phyloP scores from a whole-genome alignment of 1,140 invertebrate species.

The Brachionus plicatilis region DNA sequence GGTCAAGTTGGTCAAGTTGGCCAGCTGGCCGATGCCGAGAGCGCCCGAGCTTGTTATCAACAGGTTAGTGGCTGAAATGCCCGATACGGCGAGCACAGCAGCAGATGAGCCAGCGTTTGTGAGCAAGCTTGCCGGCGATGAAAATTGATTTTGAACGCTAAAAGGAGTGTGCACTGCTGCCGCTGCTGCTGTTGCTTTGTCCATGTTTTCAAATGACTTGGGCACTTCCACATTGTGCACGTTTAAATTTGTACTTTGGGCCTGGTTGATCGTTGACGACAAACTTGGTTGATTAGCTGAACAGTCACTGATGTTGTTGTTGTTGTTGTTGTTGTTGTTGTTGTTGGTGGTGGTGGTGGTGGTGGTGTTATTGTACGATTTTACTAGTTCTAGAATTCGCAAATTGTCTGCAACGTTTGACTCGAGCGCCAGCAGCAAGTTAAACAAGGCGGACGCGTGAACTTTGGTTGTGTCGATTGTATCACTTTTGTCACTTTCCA shows the following conservation, averaged over 20 bases:
- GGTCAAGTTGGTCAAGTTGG: conserved; percentile 7
- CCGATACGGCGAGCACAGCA: conserved; percentile 20
- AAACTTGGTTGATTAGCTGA: background rate
- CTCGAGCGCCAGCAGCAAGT: conserved; percentile 78
- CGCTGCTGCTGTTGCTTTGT: background rate
- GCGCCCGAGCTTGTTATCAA: conserved; percentile 36
- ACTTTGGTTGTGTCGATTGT: conserved; percentile 71
- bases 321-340: conserved; percentile 39
- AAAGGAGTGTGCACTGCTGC: background rate
- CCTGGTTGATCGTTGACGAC: background rate
- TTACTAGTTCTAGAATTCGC: conserved; percentile 85
- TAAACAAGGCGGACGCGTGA: conserved; percentile 80
- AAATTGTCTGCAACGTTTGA: conserved; percentile 85
- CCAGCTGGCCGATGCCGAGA: conserved; percentile 10
- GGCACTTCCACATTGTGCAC: background rate
- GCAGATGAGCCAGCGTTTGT: conserved; percentile 24
- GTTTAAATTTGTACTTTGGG: background rate
- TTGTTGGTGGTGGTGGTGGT: conserved; percentile 48
- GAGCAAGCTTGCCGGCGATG: background rate
- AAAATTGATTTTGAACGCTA: conserved; percentile 13
- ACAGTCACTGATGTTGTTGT: conserved; percentile 50
- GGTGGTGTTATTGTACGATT: conserved; percentile 60
- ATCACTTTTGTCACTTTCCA: conserved; percentile 60
- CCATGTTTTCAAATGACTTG: background rate
- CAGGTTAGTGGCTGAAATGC: conserved; percentile 30